Conservation (phyloP, 2,797 vertebrate species). For the Acrossocheilus fasciatus region DNA sequence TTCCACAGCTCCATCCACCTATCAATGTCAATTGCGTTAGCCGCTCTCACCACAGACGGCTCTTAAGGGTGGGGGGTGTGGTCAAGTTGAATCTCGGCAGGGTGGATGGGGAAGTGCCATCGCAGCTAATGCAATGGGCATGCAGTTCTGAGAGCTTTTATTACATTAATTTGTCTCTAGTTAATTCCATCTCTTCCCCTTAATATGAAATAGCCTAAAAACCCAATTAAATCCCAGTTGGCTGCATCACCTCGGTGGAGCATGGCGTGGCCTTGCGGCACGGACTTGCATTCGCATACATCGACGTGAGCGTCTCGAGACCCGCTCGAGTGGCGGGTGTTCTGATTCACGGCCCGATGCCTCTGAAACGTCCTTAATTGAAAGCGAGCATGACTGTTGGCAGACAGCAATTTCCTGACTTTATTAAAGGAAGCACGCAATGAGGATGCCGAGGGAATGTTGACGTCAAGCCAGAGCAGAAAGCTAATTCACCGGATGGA, state of each 20-base stretch:
- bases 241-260: slow-evolving; percentile 79
- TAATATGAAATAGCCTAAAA: slow-evolving; percentile 82
- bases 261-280: slow-evolving; percentile 74
- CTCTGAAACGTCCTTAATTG: slow-evolving; percentile 63
- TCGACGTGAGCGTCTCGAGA: slow-evolving; percentile 29
- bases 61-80: slow-evolving; percentile 52
- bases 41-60: slow-evolving; percentile 50
- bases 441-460: slow-evolving; percentile 23
- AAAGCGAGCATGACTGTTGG: slow-evolving; percentile 46
- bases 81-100: slow-evolving; percentile 19
- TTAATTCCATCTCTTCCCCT: slow-evolving; percentile 83
- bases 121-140: slow-evolving; percentile 72
- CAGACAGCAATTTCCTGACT: slow-evolving; percentile 41
- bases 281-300: slow-evolving; percentile 70
- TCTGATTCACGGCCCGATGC: slow-evolving; percentile 64
- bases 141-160: slow-evolving; percentile 78
- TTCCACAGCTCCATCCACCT: slow-evolving; percentile 71
- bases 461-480: slow-evolving; percentile 23
- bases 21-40: slow-evolving; percentile 78
- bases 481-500: not conserved
- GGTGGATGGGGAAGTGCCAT: slow-evolving; percentile 17
- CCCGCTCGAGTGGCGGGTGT: slow-evolving; percentile 39
- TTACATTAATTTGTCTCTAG: slow-evolving; percentile 80
- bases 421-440: slow-evolving; percentile 47
- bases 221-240: slow-evolving; percentile 87